Evolutionary conservation across 2,113 vertebrate genomes (phyloP), one percentile per base, ranked within the genome.

Genomic region (Glaucidium brasilianum): DNA sequence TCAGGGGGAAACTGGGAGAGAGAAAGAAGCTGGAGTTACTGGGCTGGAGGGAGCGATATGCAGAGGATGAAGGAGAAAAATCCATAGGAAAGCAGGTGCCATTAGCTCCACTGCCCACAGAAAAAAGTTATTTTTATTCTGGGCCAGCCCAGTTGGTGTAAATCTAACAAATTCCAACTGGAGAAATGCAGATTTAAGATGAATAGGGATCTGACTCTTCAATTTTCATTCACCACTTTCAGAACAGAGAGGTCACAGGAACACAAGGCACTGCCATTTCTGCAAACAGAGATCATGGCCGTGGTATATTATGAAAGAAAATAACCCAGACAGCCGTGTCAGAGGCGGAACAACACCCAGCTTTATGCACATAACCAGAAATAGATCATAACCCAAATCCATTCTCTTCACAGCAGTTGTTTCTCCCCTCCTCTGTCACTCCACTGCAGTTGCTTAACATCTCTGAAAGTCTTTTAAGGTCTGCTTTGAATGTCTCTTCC

Each of bases 31-130:
- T 55, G 69, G 68, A 80, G 47, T 34, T 5, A 7, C 41, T 68
- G 78, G 59, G 34, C 39, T 26, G 26, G 39, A 18, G 8, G 58
- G 20, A 73, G 58, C 12, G 53, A 69, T 39, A 85, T 15, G 39
- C 26, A 78, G 56, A 73, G n/a, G n/a, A 37, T 18, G 45, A 71
- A 86, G 52, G 41, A 92, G 39, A 72, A 90, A 73, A 92, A 77
- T 52, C 56, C 72, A 47, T 15, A 77, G 82, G 86, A 78, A 90
- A 93, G 77, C 79, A 94, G 80, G 77, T 96, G 87, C 82, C 84
- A 96, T 68, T 55, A 90, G 43, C 81, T 90, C 47, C 49, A 12
- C 68, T 77, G 77, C n/a, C 69, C 90, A 90, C 62, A 79, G 53
- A 23, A 93, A 93, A 16, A 74, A 34, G 63, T 64, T 77, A 88